Percentiles rank a stretch among this genome's conserved stretches.
phyloP scores from a whole-genome alignment of 1,140 invertebrate genomes.

The Antheraea pernyi region DNA sequence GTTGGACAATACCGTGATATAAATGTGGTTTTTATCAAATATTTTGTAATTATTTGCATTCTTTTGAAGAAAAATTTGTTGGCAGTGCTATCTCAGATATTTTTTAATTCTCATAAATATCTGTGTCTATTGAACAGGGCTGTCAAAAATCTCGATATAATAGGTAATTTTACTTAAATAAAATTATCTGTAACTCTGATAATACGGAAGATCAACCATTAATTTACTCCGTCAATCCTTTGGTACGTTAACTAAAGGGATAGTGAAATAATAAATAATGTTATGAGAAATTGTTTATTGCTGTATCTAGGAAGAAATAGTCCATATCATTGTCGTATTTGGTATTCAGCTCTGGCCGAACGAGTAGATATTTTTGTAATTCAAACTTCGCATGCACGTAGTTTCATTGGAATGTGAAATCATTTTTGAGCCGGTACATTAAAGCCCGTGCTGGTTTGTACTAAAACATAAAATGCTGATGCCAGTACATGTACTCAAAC shows the following conservation, averaged over 20 bases:
- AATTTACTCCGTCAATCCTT: too few species aligned
- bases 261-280: background rate
- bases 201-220: too few species aligned
- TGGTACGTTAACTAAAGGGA: background rate
- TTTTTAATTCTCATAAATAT: too few species aligned
- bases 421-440: slow-evolving; percentile 32
- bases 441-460: slow-evolving; percentile 37
- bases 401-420: slow-evolving; percentile 62
- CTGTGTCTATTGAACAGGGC: too few species aligned
- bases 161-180: too few species aligned
- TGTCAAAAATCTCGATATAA: too few species aligned
- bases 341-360: slow-evolving; percentile 64
- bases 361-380: slow-evolving; percentile 20
- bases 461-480: slow-evolving; percentile 38
- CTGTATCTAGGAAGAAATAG: slow-evolving; percentile 57
- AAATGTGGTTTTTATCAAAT: too few species aligned
- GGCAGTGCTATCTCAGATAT: too few species aligned
- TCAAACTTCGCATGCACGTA: slow-evolving; percentile 27
- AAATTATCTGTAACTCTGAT: too few species aligned
- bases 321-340: slow-evolving; percentile 63
- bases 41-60: too few species aligned
- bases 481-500: slow-evolving; percentile 16
- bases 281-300: slow-evolving; percentile 27
- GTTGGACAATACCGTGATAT: too few species aligned
- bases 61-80: too few species aligned